phyloP scores from a whole-genome alignment of 2,888 invertebrate genomes.

The Brachypterus glaber region DNA sequence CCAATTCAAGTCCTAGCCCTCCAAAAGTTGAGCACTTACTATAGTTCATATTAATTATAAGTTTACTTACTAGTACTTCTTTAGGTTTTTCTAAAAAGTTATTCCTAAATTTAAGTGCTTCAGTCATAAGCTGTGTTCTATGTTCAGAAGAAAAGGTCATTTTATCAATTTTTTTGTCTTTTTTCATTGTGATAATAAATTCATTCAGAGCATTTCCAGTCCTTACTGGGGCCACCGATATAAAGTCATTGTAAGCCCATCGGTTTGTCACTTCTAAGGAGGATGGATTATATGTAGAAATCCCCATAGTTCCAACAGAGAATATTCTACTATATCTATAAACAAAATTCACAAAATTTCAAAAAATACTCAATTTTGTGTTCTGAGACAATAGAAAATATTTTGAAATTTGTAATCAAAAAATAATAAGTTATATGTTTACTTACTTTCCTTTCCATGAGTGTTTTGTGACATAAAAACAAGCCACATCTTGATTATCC shows the following conservation, averaged over 20 bases:
- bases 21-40: no score
- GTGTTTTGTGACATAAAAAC: constrained; percentile 95
- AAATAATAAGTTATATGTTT: no score
- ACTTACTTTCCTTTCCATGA: constrained; percentile 96
- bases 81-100: constrained; percentile 73
- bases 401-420: no score
- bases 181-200: constrained; percentile 76
- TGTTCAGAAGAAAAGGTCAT: constrained; percentile 97
- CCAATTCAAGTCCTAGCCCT: no score
- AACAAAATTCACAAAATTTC: constrained; percentile 11
- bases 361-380: no score
- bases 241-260: constrained; percentile 55
- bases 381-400: no score
- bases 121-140: constrained; percentile 82
- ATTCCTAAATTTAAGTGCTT: constrained; percentile 74
- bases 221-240: constrained; percentile 37
- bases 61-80: constrained; percentile 58
- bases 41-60: no score
- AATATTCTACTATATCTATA: constrained; percentile 90
- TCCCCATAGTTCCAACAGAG: constrained; percentile 88
- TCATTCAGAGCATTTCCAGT: constrained; percentile 50
- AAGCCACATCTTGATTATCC: constrained; percentile 93
- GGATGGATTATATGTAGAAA: constrained; percentile 95
- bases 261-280: constrained; percentile 87
- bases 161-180: constrained; percentile 81